Evolutionary conservation across 2,888 invertebrate species (phyloP), one percentile per base, ranked within the genome.

Genomic region (Arge pagana): DNA sequence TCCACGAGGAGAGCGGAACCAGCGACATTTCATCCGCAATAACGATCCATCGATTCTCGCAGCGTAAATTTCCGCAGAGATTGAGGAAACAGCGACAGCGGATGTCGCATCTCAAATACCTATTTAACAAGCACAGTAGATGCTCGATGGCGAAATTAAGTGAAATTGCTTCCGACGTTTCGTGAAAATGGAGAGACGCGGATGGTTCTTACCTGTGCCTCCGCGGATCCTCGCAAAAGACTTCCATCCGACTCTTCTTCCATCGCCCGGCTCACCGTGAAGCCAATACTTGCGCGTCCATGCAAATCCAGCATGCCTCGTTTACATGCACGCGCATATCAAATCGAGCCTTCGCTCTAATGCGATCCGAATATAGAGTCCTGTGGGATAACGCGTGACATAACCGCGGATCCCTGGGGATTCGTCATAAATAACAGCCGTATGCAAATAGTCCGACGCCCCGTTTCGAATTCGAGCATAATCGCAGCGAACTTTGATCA

Each of bases 311-410:
- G n/a, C n/a, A n/a, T n/a, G n/a, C n/a, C n/a, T n/a, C n/a, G n/a
- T n/a, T n/a, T n/a, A n/a, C n/a, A n/a, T 45, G 45, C 45, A 45
- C 45, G 45, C 45, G 45, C 45, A 45, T 45, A 45, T 31, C 45
- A 33, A 45, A 45, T 45, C 45, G 45, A 66, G 66, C 63, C 66
- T 63, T 56, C 55, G 55, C 66, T 58, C 55, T 76, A 76, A 76
- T 76, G 62, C 76, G 71, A 76, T 76, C 76, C 72, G 69, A 70
- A 71, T 74, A 58, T 64, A 62, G 62, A 68, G 67, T 74, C 76
- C 75, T 74, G 58, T 71, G 76, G 76, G 76, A 74, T 66, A 48
- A 45, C 45, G n/a, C 45, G 24, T 45, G 45, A 45, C 45, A 45
- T 33, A 45, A 33, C 31, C 31, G 23, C 33, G 16, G 13, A 3